phyloP scores from a whole-genome alignment of 2,797 vertebrate genomes.

The Aldrovandia affinis region DNA sequence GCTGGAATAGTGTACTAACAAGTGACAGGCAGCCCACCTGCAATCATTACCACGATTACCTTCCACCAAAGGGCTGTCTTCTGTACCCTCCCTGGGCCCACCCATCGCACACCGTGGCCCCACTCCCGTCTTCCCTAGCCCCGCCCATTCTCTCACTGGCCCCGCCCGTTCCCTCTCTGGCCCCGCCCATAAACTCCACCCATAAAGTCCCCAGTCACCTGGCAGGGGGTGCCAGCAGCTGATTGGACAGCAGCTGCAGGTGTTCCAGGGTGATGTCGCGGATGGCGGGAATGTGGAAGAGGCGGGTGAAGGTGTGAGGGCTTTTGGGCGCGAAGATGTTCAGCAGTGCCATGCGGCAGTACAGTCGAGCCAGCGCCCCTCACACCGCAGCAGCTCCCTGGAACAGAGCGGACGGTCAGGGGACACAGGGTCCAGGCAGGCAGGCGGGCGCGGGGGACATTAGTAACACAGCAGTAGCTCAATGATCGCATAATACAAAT shows the following conservation, averaged over 20 bases:
- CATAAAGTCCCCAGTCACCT: constrained; percentile 67
- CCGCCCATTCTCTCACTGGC: not conserved
- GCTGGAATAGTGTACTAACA: too few relatives aligned
- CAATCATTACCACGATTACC: too few relatives aligned
- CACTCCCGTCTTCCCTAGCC: not conserved
- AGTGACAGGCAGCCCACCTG: too few relatives aligned
- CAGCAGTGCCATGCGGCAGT: constrained; percentile 95
- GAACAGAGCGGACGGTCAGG: constrained; percentile 31
- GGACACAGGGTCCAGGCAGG: not conserved
- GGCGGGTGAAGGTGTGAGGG: constrained; percentile 93
- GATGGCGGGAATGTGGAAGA: constrained; percentile 95
- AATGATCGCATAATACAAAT: too few relatives aligned
- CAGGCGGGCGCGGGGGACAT: not conserved
- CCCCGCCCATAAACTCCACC: not conserved
- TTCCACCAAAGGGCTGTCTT: too few relatives aligned
- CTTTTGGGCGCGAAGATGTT: constrained; percentile 96
- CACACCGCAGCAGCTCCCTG: constrained; percentile 93
- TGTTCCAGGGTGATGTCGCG: constrained; percentile 97
- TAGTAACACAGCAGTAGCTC: not conserved
- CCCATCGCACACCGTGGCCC: too few relatives aligned
- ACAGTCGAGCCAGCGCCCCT: constrained; percentile 88
- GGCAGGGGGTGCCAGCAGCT: constrained; percentile 93
- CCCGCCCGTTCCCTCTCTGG: not conserved
- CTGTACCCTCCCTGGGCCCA: too few relatives aligned
- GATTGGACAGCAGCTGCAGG: constrained; percentile 94